Conservation (phyloP, 2,113 vertebrate species). For the Dinomys branickii region DNA sequence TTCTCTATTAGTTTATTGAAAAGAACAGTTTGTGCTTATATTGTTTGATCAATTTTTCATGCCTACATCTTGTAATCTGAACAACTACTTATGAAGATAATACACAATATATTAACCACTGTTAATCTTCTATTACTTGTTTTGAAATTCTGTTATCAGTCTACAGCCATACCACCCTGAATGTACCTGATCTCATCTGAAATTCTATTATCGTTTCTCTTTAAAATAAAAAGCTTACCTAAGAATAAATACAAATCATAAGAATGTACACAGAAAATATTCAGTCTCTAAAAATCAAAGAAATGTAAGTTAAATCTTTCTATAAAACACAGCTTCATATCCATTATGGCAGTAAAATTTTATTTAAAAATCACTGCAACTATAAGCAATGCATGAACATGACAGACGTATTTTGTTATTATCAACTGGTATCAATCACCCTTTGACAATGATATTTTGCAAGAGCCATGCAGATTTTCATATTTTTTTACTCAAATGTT, state of each 20-base stretch:
- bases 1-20: too few relatives aligned
- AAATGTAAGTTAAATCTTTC: conserved; percentile 49
- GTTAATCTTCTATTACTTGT: too few relatives aligned
- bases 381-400: not conserved
- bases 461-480: conserved; percentile 10
- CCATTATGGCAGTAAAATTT: conserved; percentile 11
- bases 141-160: too few relatives aligned
- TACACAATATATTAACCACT: too few relatives aligned
- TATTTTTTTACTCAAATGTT: conserved; percentile 20
- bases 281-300: conserved; percentile 31
- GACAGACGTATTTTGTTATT: conserved; percentile 3
- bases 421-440: not conserved
- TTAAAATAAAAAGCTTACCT: not conserved
- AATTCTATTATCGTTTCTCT: too few relatives aligned
- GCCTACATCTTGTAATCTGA: too few relatives aligned
- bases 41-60: too few relatives aligned
- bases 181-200: too few relatives aligned
- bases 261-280: not conserved
- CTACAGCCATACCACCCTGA: too few relatives aligned
- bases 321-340: conserved; percentile 40
- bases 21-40: too few relatives aligned
- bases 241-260: conserved; percentile 45
- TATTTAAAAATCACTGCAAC: conserved; percentile 57
- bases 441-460: conserved; percentile 41
- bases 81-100: too few relatives aligned